A percentile compares a stretch with the other conserved stretches of the same genome.
These are phyloP conservation scores for Struthio camelus DNA, from an alignment of 2,113 vertebrate genomes.

Conservation along the genomic window DNA sequence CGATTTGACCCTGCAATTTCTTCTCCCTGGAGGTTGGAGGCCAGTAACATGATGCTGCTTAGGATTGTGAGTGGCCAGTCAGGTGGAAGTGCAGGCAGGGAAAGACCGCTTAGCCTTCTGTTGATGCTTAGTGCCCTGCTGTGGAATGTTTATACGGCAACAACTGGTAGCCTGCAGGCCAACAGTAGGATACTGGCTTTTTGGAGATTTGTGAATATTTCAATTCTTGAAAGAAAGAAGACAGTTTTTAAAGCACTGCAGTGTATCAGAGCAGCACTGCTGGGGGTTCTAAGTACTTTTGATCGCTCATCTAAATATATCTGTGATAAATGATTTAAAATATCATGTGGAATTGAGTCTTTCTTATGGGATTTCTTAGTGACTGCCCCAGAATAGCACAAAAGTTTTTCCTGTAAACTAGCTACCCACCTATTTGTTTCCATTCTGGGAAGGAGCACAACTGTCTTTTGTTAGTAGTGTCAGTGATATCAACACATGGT, in stretches of 20 bases:
- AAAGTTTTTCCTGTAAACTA: neutral
- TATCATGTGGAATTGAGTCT: neutral
- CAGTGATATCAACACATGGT: neutral
- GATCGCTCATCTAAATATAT: neutral
- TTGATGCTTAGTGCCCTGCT: neutral
- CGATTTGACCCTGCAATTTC: neutral
- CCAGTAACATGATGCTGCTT: neutral
- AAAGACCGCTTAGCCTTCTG: neutral
- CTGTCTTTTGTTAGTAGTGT: neutral
- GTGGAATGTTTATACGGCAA: neutral
- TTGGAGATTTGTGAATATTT: neutral
- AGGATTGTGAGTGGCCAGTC: neutral
- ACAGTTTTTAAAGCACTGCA: neutral
- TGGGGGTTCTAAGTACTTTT: neutral
- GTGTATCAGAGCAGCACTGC: neutral
- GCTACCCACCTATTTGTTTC: neutral
- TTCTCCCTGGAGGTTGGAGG: neutral
- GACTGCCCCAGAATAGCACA: neutral
- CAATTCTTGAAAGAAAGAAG: neutral
- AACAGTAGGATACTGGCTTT: rapidly evolving
- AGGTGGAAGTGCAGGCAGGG: neutral
- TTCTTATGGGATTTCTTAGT: neutral
- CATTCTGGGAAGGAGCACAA: neutral
- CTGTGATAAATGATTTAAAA: neutral
- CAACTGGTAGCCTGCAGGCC: neutral